These are phyloP conservation scores for Hafferia zeledoni DNA, from an alignment of 2,797 vertebrate species.

Conservation along the genomic window DNA sequence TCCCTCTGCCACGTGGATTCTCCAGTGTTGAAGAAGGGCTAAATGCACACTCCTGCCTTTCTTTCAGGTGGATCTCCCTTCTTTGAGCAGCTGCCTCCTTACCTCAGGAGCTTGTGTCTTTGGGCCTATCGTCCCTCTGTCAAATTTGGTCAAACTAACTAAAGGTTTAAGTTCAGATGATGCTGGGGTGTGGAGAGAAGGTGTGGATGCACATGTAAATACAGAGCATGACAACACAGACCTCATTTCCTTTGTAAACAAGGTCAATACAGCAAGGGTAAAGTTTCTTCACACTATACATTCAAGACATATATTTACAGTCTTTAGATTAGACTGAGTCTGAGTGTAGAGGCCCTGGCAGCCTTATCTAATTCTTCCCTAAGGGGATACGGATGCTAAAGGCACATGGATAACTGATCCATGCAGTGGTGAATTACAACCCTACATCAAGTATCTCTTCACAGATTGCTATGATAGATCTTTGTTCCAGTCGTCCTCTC, in stretches of 20 bases:
- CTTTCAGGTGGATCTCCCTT: neutral
- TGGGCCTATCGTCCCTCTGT: too few relatives aligned
- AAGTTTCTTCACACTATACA: neutral
- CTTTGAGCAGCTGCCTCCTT: neutral
- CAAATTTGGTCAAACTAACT: neutral
- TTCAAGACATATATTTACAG: neutral
- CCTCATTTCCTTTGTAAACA: neutral
- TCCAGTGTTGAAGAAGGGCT: neutral
- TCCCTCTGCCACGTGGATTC: neutral
- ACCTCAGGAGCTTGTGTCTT: rapidly evolving
- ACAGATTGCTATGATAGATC: neutral
- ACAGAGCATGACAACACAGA: rapidly evolving
- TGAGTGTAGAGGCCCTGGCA: neutral
- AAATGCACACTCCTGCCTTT: rapidly evolving
- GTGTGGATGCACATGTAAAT: neutral
- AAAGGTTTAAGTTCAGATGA: neutral
- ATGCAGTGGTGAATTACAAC: neutral
- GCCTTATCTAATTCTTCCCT: neutral
- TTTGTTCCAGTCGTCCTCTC: neutral
- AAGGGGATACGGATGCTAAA: neutral
- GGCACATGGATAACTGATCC: neutral
- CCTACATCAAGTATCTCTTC: neutral
- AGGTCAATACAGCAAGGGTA: neutral
- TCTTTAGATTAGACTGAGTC: neutral
- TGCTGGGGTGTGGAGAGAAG: neutral